Conservation (phyloP, 2,797 vertebrate species). For the Parauchenoglanis punctatus region DNA sequence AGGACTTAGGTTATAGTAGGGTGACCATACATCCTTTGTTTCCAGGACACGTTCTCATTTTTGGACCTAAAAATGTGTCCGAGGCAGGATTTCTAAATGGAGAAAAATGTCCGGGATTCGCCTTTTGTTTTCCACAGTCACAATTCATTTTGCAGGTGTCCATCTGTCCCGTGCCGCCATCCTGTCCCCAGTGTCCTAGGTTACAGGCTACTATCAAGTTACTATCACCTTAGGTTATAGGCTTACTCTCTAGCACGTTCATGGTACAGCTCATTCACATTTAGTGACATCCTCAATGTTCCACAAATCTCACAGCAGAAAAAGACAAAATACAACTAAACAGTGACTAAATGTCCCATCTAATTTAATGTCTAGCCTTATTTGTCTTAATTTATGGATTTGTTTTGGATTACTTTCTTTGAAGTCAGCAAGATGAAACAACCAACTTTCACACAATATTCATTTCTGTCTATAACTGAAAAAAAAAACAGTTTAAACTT, state of each 20-base stretch:
- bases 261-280: not conserved
- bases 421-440: not conserved
- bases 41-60: no score
- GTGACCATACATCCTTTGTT: no score
- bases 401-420: not conserved
- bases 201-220: no score
- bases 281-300: not conserved
- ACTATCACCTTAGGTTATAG: no score
- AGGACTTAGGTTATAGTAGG: not conserved
- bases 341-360: no score
- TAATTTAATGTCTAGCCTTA: not conserved
- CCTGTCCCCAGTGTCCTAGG: no score
- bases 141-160: no score
- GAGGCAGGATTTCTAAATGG: no score
- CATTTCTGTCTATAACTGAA: not conserved
- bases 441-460: not conserved
- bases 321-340: not conserved
- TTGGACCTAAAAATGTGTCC: no score
- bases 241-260: not conserved
- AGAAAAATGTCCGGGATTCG: no score
- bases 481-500: not conserved
- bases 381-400: not conserved
- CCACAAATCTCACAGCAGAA: not conserved
- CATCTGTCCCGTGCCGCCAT: no score
- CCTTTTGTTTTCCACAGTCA: no score